Evolutionary conservation across 2,888 invertebrate genomes (phyloP).

Genomic region (Physocephala rufipes): DNA sequence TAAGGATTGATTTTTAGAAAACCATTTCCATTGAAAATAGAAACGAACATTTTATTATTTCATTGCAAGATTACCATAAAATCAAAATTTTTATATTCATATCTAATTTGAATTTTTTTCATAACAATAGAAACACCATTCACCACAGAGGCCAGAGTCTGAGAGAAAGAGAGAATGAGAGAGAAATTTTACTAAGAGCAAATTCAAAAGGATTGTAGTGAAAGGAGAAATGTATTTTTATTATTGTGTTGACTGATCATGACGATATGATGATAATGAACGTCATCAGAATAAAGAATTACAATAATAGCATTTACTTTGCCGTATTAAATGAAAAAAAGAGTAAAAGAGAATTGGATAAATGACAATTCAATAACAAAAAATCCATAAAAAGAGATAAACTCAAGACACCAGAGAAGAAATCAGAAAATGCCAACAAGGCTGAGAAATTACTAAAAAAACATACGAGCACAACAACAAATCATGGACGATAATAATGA

Average conservation of each 20-base stretch:
- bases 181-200: no score
- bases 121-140: no score
- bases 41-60: no score
- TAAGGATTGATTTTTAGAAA: no score
- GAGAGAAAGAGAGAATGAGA: no score
- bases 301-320: neutral
- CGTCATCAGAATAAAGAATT: neutral
- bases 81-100: no score
- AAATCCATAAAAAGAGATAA: neutral
- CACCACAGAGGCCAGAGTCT: no score
- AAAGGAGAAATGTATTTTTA: neutral
- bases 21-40: no score
- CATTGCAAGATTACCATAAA: no score
- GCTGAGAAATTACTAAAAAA: neutral
- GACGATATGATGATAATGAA: no score
- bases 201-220: neutral
- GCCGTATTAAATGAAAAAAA: neutral
- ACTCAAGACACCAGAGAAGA: neutral
- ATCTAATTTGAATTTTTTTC: no score
- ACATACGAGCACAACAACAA: neutral
- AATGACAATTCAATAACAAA: slow-evolving; percentile 13
- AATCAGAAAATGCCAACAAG: neutral
- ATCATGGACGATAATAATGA: slow-evolving; percentile 13
- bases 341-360: neutral
- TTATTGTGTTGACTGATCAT: no score